Evolutionary conservation across 2,113 vertebrate species (phyloP).

Genomic region (Protobothrops flavoviridis): DNA sequence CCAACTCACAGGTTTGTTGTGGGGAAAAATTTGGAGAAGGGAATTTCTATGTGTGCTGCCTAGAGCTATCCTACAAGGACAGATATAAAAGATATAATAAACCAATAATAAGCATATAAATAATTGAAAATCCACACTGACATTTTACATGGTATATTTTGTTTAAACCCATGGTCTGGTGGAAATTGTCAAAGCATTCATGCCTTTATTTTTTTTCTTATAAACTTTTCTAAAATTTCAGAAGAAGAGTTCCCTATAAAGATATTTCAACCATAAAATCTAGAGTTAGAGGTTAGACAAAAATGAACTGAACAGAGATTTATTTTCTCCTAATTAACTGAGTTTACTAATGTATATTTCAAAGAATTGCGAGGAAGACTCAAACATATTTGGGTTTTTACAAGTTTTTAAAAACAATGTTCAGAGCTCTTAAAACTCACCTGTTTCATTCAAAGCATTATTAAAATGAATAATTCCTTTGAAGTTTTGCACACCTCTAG

Average conservation of each 20-base stretch:
- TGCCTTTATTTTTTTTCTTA: background rate
- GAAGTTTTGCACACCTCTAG: background rate
- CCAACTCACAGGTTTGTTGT: background rate
- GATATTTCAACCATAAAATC: background rate
- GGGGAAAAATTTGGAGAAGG: background rate
- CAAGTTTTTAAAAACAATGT: constrained; percentile 27
- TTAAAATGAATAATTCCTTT: background rate
- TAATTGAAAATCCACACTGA: background rate
- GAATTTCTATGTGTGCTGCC: background rate
- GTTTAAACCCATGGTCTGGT: background rate
- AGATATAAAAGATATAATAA: background rate
- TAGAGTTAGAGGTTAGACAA: background rate
- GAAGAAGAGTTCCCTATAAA: background rate
- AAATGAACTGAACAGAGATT: background rate
- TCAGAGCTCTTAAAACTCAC: constrained; percentile 1
- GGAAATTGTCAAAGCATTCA: background rate
- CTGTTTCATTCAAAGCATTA: background rate
- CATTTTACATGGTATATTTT: background rate
- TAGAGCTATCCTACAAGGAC: background rate
- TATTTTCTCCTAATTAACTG: background rate
- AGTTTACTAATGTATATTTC: background rate
- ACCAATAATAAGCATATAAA: background rate
- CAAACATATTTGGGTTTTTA: background rate
- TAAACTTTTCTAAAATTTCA: background rate
- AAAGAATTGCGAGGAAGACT: background rate